phyloP scores from a whole-genome alignment of 2,888 invertebrate genomes.

The Pardosa pseudoannulata region DNA sequence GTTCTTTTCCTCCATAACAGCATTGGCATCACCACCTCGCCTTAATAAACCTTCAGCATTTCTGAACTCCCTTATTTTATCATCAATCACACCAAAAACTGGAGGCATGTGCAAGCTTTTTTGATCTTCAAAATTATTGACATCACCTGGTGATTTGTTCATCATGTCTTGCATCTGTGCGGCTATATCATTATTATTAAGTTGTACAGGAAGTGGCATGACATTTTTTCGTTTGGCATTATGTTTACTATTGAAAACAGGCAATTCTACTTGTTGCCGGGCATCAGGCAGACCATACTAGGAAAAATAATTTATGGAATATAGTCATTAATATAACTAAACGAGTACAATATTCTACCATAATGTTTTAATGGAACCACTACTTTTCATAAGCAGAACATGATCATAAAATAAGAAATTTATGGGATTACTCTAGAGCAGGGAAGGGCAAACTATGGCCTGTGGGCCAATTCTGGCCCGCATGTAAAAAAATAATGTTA shows the following conservation, averaged over 20 bases:
- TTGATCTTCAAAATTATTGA: conserved; percentile 44
- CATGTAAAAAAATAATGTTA: too few species aligned
- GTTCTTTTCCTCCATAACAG: conserved; percentile 59
- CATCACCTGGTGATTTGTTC: conserved; percentile 64
- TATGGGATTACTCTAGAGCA: too few species aligned
- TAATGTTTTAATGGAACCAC: too few species aligned
- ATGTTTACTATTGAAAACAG: conserved; percentile 25
- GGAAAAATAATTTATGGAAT: too few species aligned
- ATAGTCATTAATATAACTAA: too few species aligned
- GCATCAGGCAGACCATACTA: conserved; percentile 47
- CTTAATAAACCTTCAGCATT: conserved; percentile 41
- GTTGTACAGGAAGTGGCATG: conserved; percentile 28
- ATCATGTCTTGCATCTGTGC: conserved; percentile 62
- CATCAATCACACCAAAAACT: conserved; percentile 16
- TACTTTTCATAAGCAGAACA: too few species aligned
- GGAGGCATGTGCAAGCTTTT: conserved; percentile 37
- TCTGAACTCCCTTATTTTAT: conserved; percentile 38
- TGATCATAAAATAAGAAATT: too few species aligned
- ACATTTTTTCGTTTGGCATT: conserved; percentile 32
- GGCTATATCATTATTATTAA: conserved; percentile 53
- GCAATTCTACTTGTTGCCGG: conserved; percentile 54
- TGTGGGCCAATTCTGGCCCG: too few species aligned
- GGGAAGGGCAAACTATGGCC: too few species aligned
- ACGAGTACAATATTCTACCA: too few species aligned
- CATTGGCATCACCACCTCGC: conserved; percentile 44